phyloP scores from a whole-genome alignment of 2,797 vertebrate species.

The Cryptoprocta ferox region DNA sequence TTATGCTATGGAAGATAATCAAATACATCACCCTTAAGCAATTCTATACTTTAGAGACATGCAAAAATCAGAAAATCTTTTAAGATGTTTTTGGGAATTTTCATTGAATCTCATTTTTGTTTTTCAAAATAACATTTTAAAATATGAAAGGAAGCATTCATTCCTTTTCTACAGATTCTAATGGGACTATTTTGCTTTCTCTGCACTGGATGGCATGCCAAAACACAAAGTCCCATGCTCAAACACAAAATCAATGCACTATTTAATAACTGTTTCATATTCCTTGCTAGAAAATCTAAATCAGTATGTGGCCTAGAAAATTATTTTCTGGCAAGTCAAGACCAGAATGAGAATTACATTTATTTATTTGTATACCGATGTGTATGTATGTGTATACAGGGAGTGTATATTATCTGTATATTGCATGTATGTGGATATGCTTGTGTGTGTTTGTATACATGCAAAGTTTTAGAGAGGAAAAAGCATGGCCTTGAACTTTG shows the following conservation, averaged over 20 bases:
- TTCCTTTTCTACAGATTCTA: not conserved
- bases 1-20: constrained; percentile 26
- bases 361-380: not conserved
- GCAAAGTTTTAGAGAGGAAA: not conserved
- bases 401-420: not conserved
- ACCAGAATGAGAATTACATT: not conserved
- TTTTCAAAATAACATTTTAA: constrained; percentile 37
- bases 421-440: not conserved
- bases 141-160: not conserved
- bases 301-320: not conserved
- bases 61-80: constrained; percentile 43
- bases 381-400: not conserved
- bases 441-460: not conserved
- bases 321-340: constrained; percentile 42
- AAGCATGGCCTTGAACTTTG: not conserved
- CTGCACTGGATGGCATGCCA: not conserved
- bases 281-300: constrained; percentile 51
- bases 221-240: not conserved
- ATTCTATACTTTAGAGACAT: constrained; percentile 48
- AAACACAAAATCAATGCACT: constrained; percentile 43
- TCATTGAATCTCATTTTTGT: not conserved
- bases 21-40: constrained; percentile 34
- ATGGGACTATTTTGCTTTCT: constrained; percentile 31
- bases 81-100: constrained; percentile 37
- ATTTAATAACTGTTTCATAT: constrained; percentile 9